Percentiles rank a stretch among this genome's conserved stretches.
Evolutionary conservation across 2,113 vertebrate species (phyloP).

Genomic region (Tricholaema leucomelas): DNA sequence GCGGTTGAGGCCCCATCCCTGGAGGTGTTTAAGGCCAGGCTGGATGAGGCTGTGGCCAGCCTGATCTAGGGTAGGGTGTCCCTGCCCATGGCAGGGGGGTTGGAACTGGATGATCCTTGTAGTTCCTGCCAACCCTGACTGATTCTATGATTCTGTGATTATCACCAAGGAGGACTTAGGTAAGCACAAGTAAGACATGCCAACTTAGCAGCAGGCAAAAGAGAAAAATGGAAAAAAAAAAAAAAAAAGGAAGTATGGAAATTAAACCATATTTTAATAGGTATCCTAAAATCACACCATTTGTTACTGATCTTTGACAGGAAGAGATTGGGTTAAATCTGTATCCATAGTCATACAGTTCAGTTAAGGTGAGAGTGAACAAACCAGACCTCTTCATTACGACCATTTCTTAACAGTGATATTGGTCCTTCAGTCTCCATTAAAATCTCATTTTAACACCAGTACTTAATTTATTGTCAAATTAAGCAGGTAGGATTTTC

Average conservation of each 20-base stretch:
- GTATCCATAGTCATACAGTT: not conserved
- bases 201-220: not conserved
- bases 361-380: not conserved
- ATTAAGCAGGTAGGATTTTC: constrained; percentile 10
- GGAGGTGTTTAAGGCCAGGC: too few relatives aligned
- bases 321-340: not conserved
- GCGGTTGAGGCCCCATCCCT: too few relatives aligned
- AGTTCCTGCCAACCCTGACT: too few relatives aligned
- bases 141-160: too few relatives aligned
- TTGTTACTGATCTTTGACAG: not conserved
- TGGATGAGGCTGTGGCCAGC: too few relatives aligned
- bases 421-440: not conserved
- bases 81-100: too few relatives aligned
- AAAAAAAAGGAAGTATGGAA: not conserved
- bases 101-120: too few relatives aligned
- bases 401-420: not conserved
- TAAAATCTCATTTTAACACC: constrained; percentile 17
- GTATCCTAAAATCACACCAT: not conserved
- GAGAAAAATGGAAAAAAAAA: not conserved
- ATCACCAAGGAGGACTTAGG: not conserved
- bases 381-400: not conserved
- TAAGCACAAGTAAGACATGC: not conserved
- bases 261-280: not conserved
- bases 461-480: constrained; percentile 2
- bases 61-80: too few relatives aligned